These are phyloP conservation scores for Omphaloscelis lunosa DNA, from an alignment of 2,888 invertebrate species.

Conservation along the genomic window DNA sequence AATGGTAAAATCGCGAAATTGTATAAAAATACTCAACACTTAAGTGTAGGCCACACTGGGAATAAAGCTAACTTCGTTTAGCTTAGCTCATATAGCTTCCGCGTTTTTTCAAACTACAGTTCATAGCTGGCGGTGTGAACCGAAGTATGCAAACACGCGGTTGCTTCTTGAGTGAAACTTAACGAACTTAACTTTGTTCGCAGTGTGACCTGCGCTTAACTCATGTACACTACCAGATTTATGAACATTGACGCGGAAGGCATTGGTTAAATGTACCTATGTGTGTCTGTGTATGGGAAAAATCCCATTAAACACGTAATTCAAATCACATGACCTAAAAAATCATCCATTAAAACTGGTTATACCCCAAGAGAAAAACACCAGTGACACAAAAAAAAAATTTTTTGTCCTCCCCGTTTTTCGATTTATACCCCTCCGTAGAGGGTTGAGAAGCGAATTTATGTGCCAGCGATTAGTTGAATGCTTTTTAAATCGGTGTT, in stretches of 20 bases:
- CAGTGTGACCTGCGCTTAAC: background rate
- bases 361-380: conserved; percentile 29
- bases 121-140: too few relatives aligned
- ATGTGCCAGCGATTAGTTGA: conserved; percentile 80
- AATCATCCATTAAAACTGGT: background rate
- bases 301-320: background rate
- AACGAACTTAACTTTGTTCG: too few relatives aligned
- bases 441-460: conserved; percentile 73
- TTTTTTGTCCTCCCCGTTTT: conserved; percentile 36
- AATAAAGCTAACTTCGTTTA: too few relatives aligned
- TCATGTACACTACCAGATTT: background rate
- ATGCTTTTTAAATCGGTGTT: conserved; percentile 78
- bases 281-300: background rate
- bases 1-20: background rate
- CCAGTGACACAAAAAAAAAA: conserved; percentile 39
- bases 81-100: too few relatives aligned
- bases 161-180: too few relatives aligned
- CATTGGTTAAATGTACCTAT: background rate
- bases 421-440: conserved; percentile 69
- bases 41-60: too few relatives aligned
- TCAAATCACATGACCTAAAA: conserved; percentile 14
- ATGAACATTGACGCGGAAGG: too few relatives aligned
- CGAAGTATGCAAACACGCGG: too few relatives aligned
- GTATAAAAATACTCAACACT: background rate
- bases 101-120: too few relatives aligned